phyloP scores from a whole-genome alignment of 2,113 vertebrate genomes.

The Oncorhynchus kisutch region DNA sequence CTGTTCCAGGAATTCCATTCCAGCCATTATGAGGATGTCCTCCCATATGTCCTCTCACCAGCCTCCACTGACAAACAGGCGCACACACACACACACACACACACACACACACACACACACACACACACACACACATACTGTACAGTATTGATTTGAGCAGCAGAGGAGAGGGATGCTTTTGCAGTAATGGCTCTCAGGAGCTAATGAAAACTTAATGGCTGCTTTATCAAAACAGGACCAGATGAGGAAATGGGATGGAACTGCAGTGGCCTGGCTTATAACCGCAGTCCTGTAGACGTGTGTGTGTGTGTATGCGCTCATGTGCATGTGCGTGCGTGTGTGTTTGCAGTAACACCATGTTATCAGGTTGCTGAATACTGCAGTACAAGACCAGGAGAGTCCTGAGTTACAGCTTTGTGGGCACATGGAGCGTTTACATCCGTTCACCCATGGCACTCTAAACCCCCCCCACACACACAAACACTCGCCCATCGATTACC shows the following conservation, averaged over 20 bases:
- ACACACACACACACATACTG: too few species aligned
- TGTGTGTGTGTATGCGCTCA: neutral
- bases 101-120: too few species aligned
- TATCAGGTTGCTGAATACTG: neutral
- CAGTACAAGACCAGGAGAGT: neutral
- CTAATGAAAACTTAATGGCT: too few species aligned
- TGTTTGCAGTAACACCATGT: neutral
- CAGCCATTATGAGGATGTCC: too few species aligned
- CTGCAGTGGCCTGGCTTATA: too few species aligned
- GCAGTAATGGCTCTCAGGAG: constrained; percentile 12
- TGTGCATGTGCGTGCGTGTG: neutral
- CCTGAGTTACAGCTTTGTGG: neutral
- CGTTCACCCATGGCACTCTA: neutral
- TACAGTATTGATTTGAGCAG: constrained; percentile 28
- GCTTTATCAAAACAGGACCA: too few species aligned
- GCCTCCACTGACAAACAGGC: too few species aligned
- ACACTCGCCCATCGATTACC: neutral
- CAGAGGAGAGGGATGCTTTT: constrained; percentile 3
- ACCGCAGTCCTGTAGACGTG: too few species aligned
- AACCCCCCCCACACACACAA: neutral
- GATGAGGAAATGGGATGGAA: too few species aligned
- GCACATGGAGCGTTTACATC: neutral
- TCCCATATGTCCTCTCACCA: too few species aligned
- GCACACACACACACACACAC: too few species aligned
- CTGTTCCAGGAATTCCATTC: too few species aligned